These are phyloP conservation scores for Drepana falcataria DNA, from an alignment of 2,888 invertebrate species.

Conservation along the genomic window DNA sequence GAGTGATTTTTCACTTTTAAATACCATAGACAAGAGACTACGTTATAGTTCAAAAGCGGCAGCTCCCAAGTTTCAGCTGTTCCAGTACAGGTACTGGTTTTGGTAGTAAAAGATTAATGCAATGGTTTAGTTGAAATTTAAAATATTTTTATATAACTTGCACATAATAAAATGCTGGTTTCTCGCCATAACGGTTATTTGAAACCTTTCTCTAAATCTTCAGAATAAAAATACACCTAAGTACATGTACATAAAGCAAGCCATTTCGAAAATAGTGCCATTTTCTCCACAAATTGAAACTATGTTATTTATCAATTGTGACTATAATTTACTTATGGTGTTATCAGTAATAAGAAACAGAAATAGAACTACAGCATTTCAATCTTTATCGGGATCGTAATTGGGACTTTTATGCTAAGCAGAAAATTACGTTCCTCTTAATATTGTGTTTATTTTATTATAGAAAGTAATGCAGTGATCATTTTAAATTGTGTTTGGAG, in stretches of 20 bases:
- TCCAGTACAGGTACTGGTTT: too few species aligned
- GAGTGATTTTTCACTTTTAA: too few species aligned
- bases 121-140: too few species aligned
- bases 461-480: background rate
- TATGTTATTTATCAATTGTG: background rate
- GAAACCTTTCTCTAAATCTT: too few species aligned
- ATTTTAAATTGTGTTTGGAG: background rate
- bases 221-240: background rate
- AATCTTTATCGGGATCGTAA: background rate
- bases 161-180: too few species aligned
- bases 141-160: too few species aligned
- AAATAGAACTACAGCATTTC: background rate
- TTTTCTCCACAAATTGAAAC: constrained; percentile 15
- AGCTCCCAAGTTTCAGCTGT: too few species aligned
- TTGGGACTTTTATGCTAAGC: background rate
- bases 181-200: too few species aligned
- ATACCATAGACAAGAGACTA: too few species aligned
- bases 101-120: too few species aligned
- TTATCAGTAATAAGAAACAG: background rate
- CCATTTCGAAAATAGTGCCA: constrained; percentile 42
- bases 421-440: background rate
- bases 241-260: constrained; percentile 8
- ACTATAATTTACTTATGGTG: background rate
- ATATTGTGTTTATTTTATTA: background rate
- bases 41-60: too few species aligned